Conservation (phyloP, 2,888 invertebrate genomes). For the Itoplectis maculator region DNA sequence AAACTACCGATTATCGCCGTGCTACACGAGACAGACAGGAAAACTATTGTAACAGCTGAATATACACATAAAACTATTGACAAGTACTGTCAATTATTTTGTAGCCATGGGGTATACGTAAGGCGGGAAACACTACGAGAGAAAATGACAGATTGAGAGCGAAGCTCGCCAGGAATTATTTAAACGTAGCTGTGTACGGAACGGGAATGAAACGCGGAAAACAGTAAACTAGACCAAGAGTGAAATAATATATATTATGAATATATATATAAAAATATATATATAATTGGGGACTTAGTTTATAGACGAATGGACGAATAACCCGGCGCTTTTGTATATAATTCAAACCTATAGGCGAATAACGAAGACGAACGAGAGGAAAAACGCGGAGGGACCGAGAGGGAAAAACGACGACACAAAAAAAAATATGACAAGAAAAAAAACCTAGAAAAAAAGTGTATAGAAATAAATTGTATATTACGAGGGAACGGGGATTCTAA, state of each 20-base stretch:
- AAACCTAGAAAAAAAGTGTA: slow-evolving; percentile 77
- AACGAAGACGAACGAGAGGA: slow-evolving; percentile 40
- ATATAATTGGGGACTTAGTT: slow-evolving; percentile 56
- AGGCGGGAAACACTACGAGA: slow-evolving; percentile 35
- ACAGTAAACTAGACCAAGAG: slow-evolving; percentile 59
- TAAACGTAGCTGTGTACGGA: slow-evolving; percentile 25
- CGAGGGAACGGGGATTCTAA: slow-evolving; percentile 72
- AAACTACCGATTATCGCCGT: slow-evolving; percentile 8
- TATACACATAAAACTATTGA: slow-evolving; percentile 68
- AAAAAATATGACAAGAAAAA: slow-evolving; percentile 57
- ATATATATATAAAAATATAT: slow-evolving; percentile 53
- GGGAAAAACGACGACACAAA: slow-evolving; percentile 31
- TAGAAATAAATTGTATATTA: slow-evolving; percentile 81
- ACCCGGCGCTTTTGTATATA: slow-evolving; percentile 83
- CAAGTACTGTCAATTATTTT: slow-evolving; percentile 81
- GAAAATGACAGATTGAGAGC: slow-evolving; percentile 11
- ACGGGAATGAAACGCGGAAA: slow-evolving; percentile 45
- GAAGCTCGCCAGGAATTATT: slow-evolving; percentile 16
- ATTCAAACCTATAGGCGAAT: slow-evolving; percentile 69
- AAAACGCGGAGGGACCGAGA: slow-evolving; percentile 19
- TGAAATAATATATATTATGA: slow-evolving; percentile 54
- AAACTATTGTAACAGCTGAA: slow-evolving; percentile 39
- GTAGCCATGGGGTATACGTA: slow-evolving; percentile 71
- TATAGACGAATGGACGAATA: slow-evolving; percentile 65
- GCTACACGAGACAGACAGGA: slow-evolving; percentile 50